Evolutionary conservation across 1,140 invertebrate genomes (phyloP), one percentile per base, ranked within the genome.

Genomic region (Cyclina sinensis): DNA sequence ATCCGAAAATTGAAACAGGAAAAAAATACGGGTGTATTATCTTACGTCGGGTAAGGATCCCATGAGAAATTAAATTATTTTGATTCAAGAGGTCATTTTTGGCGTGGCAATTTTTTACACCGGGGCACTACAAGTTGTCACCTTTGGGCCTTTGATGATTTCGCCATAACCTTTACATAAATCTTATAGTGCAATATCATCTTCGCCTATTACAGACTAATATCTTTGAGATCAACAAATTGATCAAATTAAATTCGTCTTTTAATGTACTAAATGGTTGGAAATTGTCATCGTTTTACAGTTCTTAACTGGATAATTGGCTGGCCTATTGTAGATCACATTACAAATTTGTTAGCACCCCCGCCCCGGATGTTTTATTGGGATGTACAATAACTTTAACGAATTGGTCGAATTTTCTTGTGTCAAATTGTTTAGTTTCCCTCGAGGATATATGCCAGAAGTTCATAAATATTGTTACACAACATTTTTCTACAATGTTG

Each of bases 271-370:
- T 83, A 70, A 83, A 70, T 62, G 24, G 80, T 43, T 48, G 30
- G 27, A 70, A 70, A 73, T 70, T 84, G 62, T 70, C 24, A 51
- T 54, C 32, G 48, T 39, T 65, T 68, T 62, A 65, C 80, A 70
- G 27, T 39, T 46, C 37, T 30, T 83, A 83, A 83, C 39, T 83
- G 32, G 80, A 68, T 83, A 83, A 83, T 68, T 83, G 80, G 57
- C 7, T 46, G 12, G 48, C 4, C 62, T 21, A 65, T 83, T 83
- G 80, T 83, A 18, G 35, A 83, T 59, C 51, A 54, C 21, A n/a
- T 35, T 80, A 37, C 78, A 57, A 78, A 48, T 48, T 51, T 46
- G 74, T 51, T 51, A 39, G 46, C 39, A 32, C 37, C 78, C 78
- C 78, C 78, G 46, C 51, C 78, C 78, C 73, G 73, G 48, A 46